Evolutionary conservation across 2,113 vertebrate species (phyloP).

Genomic region (Perca fluviatilis): DNA sequence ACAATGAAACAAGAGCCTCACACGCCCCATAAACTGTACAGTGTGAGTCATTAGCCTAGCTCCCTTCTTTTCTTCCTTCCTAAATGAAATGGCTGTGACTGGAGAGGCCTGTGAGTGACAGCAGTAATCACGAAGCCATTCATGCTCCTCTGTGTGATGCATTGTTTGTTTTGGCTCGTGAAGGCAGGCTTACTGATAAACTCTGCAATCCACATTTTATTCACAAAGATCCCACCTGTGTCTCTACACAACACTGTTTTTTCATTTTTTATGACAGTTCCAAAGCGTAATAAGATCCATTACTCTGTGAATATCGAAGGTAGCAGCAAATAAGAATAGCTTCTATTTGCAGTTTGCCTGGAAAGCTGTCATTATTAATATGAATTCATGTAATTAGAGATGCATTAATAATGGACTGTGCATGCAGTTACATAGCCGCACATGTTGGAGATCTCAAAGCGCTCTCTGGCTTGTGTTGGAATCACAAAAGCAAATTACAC

Average conservation of each 20-base stretch:
- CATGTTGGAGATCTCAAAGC: neutral
- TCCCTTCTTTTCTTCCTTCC: neutral
- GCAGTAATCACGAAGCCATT: conserved; percentile 39
- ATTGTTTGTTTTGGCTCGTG: conserved; percentile 4
- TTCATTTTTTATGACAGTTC: neutral
- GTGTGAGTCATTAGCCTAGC: neutral
- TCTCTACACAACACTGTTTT: neutral
- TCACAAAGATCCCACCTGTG: neutral
- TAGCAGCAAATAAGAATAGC: neutral
- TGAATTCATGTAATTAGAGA: neutral
- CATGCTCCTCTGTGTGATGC: conserved; percentile 6
- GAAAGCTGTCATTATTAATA: neutral
- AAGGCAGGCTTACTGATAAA: neutral
- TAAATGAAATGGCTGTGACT: neutral
- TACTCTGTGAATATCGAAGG: neutral
- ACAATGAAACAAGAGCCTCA: neutral
- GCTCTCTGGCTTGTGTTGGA: neutral
- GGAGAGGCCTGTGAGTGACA: conserved; percentile 6
- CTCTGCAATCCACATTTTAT: conserved; percentile 12
- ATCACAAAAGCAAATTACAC: neutral
- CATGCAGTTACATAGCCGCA: neutral
- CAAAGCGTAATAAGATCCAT: neutral
- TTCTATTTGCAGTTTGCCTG: neutral
- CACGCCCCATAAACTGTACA: neutral
- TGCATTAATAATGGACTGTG: neutral